Base-by-base conservation (phyloP, 2,797 vertebrate species). In the Fistularia commersonii region DNA sequence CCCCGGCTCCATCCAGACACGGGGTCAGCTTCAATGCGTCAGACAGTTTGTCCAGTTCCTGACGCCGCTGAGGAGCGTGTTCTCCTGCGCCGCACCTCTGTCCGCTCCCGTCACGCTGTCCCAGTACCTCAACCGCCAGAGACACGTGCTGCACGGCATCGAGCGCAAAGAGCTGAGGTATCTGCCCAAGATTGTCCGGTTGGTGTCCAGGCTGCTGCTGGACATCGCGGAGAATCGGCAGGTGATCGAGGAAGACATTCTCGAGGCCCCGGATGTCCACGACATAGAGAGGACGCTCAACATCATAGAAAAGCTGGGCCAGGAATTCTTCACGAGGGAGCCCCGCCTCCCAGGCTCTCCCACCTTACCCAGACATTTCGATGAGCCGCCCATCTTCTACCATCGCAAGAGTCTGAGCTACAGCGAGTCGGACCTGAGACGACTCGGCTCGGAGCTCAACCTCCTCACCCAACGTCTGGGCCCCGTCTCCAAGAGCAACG, bases 1-100 rank as follows among this genome's bases (percentile, higher is more conserved):
- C n/a, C 93, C 93, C 1, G 94, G 95, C 55, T 95, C 97, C 38
- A 93, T 99, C 78, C 97, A 99, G 75, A 98, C 95, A 1, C 84
- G 95, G 62, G 89, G 93, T 54, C 97, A 99, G 85, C 77, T 99
- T 11, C 64, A 91, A 5, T 98, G 95, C 5, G 86, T 99, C 37
- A 87, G 92, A 46, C 87, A 96, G 35, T 99, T 99, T 66, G 92
- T 92, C 7, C 92, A 94, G 79, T 98, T 98, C 73, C 88, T 99
- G 45, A 76, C 83, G 35, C 94, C 97, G 0, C 76, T 99, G 51
- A 90, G 92, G 61, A 96, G 88, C 0, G 88, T 99, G 2, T 99
- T 99, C 55, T 91, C 94, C 0, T 90, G 91, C 34, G 93, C 92
- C 0, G 90, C 91, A 53, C 93, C 94, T 23, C 83, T 62, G 72